Evolutionary conservation across 2,888 invertebrate species (phyloP).

Genomic region (Odontomyia ornata): DNA sequence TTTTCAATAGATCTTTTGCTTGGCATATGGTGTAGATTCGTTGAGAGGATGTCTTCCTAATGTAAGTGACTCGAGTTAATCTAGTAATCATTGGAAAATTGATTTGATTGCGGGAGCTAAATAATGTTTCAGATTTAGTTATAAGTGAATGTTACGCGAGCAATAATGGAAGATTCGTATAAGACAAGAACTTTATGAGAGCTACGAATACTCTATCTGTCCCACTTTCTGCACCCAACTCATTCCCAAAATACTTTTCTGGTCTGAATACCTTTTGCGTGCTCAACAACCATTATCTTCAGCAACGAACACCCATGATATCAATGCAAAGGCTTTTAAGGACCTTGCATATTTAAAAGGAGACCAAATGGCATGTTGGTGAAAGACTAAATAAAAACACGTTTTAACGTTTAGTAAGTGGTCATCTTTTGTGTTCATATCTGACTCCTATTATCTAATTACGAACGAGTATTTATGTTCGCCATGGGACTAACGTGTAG

Average conservation of each 20-base stretch:
- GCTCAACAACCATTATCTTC: slow-evolving; percentile 1
- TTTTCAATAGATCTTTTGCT: neutral
- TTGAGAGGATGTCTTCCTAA: neutral
- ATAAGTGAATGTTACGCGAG: too few species aligned
- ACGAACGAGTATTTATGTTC: slow-evolving; percentile 16
- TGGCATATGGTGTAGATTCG: slow-evolving; percentile 11
- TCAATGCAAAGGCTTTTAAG: slow-evolving; percentile 25
- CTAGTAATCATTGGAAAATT: neutral
- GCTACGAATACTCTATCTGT: too few species aligned
- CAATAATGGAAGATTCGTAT: too few species aligned
- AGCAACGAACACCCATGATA: neutral
- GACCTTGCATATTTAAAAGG: slow-evolving; percentile 17
- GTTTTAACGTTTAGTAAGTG: slow-evolving; percentile 46
- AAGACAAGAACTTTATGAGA: too few species aligned
- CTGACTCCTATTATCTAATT: slow-evolving; percentile 38
- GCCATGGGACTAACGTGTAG: too few species aligned
- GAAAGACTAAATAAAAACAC: slow-evolving; percentile 44
- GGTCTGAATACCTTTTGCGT: slow-evolving; percentile 9
- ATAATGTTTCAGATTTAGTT: too few species aligned
- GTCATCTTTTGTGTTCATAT: slow-evolving; percentile 15
- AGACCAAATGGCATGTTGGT: too few species aligned
- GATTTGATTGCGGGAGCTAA: too few species aligned
- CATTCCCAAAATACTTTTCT: neutral
- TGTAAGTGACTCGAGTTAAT: neutral
- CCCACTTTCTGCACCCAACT: too few species aligned